These are phyloP conservation scores for Leucoptera coffeella DNA, from an alignment of 2,888 invertebrate genomes.

Conservation along the genomic window DNA sequence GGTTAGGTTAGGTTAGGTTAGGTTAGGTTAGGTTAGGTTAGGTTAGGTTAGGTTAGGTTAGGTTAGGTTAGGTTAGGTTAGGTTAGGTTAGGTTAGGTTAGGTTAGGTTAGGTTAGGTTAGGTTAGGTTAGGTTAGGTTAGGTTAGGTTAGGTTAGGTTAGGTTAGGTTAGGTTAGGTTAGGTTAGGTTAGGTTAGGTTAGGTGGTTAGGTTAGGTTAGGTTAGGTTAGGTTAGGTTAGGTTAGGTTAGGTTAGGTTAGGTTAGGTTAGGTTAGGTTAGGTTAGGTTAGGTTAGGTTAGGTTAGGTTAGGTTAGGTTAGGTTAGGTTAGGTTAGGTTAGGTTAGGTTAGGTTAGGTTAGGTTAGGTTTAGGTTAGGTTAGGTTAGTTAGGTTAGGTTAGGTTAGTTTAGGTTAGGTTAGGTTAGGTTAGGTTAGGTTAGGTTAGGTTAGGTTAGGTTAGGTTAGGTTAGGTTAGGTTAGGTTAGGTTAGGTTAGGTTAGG, in stretches of 20 bases:
- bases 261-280: slow-evolving; percentile 6
- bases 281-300: slow-evolving; percentile 6
- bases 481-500: slow-evolving; percentile 7
- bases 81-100: slow-evolving; percentile 5
- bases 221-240: slow-evolving; percentile 7
- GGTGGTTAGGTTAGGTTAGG: too few relatives aligned
- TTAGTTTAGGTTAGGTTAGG: too few relatives aligned
- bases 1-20: slow-evolving; percentile 5
- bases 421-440: slow-evolving; percentile 6
- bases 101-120: slow-evolving; percentile 5
- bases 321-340: slow-evolving; percentile 6
- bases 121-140: slow-evolving; percentile 4
- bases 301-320: slow-evolving; percentile 6
- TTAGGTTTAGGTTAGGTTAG: too few relatives aligned
- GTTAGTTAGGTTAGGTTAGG: too few relatives aligned
- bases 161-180: slow-evolving; percentile 6
- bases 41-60: slow-evolving; percentile 5
- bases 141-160: slow-evolving; percentile 6
- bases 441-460: slow-evolving; percentile 7
- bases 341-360: slow-evolving; percentile 4
- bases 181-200: too few relatives aligned
- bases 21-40: slow-evolving; percentile 5
- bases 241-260: slow-evolving; percentile 6
- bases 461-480: slow-evolving; percentile 7
- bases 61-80: slow-evolving; percentile 4